Evolutionary conservation across 2,888 invertebrate genomes (phyloP).

Genomic region (Mimachlamys varia): DNA sequence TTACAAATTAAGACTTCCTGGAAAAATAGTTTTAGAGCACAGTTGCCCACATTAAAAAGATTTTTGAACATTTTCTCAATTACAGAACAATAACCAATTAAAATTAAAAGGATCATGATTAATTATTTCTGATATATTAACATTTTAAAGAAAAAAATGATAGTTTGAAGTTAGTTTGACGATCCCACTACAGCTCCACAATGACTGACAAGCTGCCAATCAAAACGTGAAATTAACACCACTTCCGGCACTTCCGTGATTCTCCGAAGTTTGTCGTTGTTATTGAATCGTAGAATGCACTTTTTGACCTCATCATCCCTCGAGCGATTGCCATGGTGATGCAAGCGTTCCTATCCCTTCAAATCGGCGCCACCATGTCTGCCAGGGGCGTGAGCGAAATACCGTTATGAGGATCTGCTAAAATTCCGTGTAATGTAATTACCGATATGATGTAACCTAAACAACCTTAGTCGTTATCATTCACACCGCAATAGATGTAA

Average conservation of each 20-base stretch:
- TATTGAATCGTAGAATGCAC: background rate
- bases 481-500: background rate
- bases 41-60: too few species aligned
- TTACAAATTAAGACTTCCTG: too few species aligned
- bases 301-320: slow-evolving; percentile 1
- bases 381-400: slow-evolving; percentile 18
- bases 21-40: too few species aligned
- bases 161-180: too few species aligned
- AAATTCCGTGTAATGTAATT: slow-evolving; percentile 28
- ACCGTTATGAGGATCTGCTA: slow-evolving; percentile 4
- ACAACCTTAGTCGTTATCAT: background rate
- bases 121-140: too few species aligned
- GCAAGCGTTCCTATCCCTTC: slow-evolving; percentile 1
- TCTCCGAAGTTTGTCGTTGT: background rate
- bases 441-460: background rate
- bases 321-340: slow-evolving; percentile 18
- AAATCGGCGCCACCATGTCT: background rate
- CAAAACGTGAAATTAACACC: background rate
- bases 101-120: too few species aligned
- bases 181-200: too few species aligned
- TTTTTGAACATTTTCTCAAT: too few species aligned
- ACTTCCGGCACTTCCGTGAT: background rate
- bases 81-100: too few species aligned
- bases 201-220: background rate
- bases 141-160: too few species aligned